Base-by-base conservation (phyloP, 2,888 invertebrate species). In the Brachyptera putata region DNA sequence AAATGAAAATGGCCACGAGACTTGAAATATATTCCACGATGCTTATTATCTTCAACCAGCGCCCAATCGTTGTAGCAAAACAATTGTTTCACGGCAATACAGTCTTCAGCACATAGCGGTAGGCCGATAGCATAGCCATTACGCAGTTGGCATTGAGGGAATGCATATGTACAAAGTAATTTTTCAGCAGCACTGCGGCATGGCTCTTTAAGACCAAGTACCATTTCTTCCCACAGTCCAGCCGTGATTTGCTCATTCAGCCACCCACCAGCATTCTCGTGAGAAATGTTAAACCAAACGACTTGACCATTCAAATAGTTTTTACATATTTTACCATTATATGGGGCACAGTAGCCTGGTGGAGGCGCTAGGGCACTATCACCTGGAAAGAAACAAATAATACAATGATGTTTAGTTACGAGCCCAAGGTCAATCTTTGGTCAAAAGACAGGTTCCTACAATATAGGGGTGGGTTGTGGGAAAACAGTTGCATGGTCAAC, bases 61-160 rank as follows among this genome's bases (percentile, higher is more conserved):
- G 90, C 89, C 95, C 96, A 96, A 72, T 95, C 92, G 71, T 89
- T 91, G 74, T 90, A 93, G 75, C 96, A 97, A 76, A 94, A 91
- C 70, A 93, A 84, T 73, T 89, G 85, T 72, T 88, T 87, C 24
- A 94, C 89, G 57, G 95, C 95, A 72, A 90, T 84, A 73, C 96
- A 97, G 73, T 95, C 95, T 79, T 96, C 95, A 71, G 91, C 89
- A 75, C 95, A 95, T 3, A 95, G 77, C 3, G 93, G 91, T 61
- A 93, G 78, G 56, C 84, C 85, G 64, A 83, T 79, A 2, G 88
- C 84, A 61, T 81, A 80, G 55, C 85, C 84, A 58, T 73, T 71
- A 70, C 83, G 83, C 68, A 84, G 76, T 63, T 86, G 80, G 71
- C 94, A 95, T 70, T 87, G 86, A 1, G 95, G 95, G 77, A 95